A percentile compares a stretch with the other conserved stretches of the same genome.
These are phyloP conservation scores for Aromia moschata DNA, from an alignment of 2,888 invertebrate species.

Conservation along the genomic window DNA sequence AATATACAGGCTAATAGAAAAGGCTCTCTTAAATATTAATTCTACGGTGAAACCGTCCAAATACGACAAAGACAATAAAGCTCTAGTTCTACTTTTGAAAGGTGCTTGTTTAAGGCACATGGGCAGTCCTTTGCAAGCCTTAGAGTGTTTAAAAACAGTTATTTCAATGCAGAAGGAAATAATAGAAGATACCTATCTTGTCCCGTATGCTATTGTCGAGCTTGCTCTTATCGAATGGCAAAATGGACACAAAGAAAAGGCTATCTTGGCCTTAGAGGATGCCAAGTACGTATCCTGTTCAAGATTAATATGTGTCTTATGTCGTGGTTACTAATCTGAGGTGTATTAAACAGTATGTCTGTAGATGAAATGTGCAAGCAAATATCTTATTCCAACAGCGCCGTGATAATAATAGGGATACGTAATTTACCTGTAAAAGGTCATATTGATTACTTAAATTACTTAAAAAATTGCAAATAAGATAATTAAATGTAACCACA, in stretches of 20 bases:
- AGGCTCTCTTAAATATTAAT: slow-evolving; percentile 59
- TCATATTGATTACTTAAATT: too few species aligned
- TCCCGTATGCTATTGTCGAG: slow-evolving; percentile 88
- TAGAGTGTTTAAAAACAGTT: slow-evolving; percentile 75
- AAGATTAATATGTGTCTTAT: too few species aligned
- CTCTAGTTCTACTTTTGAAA: slow-evolving; percentile 79
- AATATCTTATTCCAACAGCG: too few species aligned
- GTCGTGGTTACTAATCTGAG: too few species aligned
- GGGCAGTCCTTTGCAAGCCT: slow-evolving; percentile 79
- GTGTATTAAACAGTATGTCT: too few species aligned
- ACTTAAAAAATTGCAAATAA: too few species aligned
- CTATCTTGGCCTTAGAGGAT: slow-evolving; percentile 78
- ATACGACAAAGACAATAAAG: slow-evolving; percentile 76
- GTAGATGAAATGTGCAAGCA: too few species aligned
- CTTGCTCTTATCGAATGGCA: slow-evolving; percentile 81
- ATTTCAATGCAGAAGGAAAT: slow-evolving; percentile 74
- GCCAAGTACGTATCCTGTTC: slow-evolving; percentile 77
- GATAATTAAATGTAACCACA: too few species aligned
- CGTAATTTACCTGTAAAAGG: too few species aligned
- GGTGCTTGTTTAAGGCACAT: slow-evolving; percentile 85
- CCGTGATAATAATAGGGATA: too few species aligned
- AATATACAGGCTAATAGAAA: slow-evolving; percentile 72
- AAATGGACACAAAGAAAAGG: slow-evolving; percentile 73
- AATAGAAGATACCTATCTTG: slow-evolving; percentile 82
- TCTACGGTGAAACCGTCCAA: slow-evolving; percentile 57